These are phyloP conservation scores for Torymus texanus DNA, from an alignment of 2,888 invertebrate species.

Conservation along the genomic window DNA sequence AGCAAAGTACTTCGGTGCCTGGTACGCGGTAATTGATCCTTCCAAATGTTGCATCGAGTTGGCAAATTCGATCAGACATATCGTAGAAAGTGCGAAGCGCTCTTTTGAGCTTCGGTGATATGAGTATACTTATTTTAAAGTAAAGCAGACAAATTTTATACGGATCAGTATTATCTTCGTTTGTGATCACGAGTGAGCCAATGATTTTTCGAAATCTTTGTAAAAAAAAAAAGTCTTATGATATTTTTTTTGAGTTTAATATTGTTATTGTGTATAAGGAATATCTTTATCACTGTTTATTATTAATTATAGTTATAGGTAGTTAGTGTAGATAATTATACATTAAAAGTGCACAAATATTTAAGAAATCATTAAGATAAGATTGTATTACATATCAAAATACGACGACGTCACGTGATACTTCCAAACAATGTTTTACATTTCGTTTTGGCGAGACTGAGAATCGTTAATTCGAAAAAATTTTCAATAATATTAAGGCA, in stretches of 20 bases:
- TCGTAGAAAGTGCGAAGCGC: slow-evolving; percentile 41
- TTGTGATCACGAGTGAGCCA: not conserved
- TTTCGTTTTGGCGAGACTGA: slow-evolving; percentile 48
- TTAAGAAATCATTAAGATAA: slow-evolving; percentile 17
- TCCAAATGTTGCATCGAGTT: slow-evolving; percentile 46
- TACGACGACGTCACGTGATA: slow-evolving; percentile 58
- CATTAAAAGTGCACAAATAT: slow-evolving; percentile 32
- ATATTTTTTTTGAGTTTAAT: slow-evolving; percentile 8
- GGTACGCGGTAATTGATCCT: slow-evolving; percentile 40
- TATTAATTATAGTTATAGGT: slow-evolving; percentile 11
- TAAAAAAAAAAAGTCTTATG: not conserved
- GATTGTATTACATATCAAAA: slow-evolving; percentile 53
- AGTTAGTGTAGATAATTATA: slow-evolving; percentile 7
- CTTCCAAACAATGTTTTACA: slow-evolving; percentile 54
- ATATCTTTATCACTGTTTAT: slow-evolving; percentile 22
- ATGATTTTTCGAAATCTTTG: not conserved
- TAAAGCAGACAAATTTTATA: slow-evolving; percentile 40
- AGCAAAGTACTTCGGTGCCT: slow-evolving; percentile 55
- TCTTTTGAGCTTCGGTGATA: slow-evolving; percentile 30
- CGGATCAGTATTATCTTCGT: slow-evolving; percentile 25
- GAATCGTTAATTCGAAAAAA: slow-evolving; percentile 50
- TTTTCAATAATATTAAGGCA: slow-evolving; percentile 24
- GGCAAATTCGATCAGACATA: slow-evolving; percentile 46
- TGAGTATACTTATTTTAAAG: slow-evolving; percentile 7
- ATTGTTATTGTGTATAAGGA: slow-evolving; percentile 21